Evolutionary conservation across 2,797 vertebrate genomes (phyloP), one percentile per base, ranked within the genome.

Genomic region (Myioborus miniatus): DNA sequence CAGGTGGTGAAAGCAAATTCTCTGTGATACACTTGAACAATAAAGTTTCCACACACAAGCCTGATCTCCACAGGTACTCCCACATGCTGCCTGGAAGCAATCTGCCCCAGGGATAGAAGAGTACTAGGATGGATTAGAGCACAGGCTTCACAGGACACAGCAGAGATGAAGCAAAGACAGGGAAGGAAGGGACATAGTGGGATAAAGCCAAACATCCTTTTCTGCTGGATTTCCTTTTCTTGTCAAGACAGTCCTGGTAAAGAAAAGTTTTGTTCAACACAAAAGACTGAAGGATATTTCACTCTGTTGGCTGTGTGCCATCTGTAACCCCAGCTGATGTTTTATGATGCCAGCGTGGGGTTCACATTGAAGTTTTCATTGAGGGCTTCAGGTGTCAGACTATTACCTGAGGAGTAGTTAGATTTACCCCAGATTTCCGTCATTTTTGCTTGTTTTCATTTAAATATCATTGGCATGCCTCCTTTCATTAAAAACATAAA

Each of bases 91-190:
- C 36, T 83, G 52, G n/a, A 70, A 74, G 64, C 36, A 60, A 34
- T 55, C 18, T 85, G 5, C 15, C 11, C 41, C 0, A 1, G 17
- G 9, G 21, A 50, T 1, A 2, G 23, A 80, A 34, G 12, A 49
- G 8, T 23, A 74, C 9, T 8, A 3, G 59, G 50, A 68, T 1
- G 2, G 24, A 63, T 26, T 10, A n/a, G 41, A 49, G 10, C 44
- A 75, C 0, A 15, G 34, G 12, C 52, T 65, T 29, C 72, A 37
- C 14, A 44, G 47, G 43, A 72, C 18, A 8, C 56, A 39, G 17
- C 49, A 92, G 44, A 59, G 58, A 36, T 59, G 26, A 85, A 46
- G 30, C 34, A 20, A 79, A 46, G 27, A 37, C 24, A 44, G 34
- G 21, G 26, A 86, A 76, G 16, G 46, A 80, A 64, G 30, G 29